Base-by-base conservation (phyloP, 1,140 invertebrate species). In the Sinonovacula constricta region DNA sequence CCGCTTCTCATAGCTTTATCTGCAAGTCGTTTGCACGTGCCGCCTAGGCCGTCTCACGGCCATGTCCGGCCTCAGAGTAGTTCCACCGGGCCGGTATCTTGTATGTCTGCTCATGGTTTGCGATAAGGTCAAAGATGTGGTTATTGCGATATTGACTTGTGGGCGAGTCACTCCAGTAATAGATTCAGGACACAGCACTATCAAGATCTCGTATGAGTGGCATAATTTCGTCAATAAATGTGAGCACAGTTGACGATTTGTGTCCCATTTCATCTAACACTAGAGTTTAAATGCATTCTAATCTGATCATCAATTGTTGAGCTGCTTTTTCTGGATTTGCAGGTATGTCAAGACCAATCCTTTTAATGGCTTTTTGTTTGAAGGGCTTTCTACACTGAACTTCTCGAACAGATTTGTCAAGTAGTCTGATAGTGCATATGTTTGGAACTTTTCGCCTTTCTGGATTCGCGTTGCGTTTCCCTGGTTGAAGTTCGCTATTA, bases 61-160 rank as follows among this genome's bases (percentile, higher is more conserved):
- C 54, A 24, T 30, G 60, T 22, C 60, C 60, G 60, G 24, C 31
- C 30, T 63, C 60, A 63, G 31, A 63, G 31, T 7, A 63, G 30
- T 63, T 63, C 60, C 34, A 66, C 14, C 34, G 22, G 5, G 60
- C 34, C 0, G 12, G 51, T 33, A 56, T 2, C 1, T 45, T 39
- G 39, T n/a, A 45, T 5, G 60, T 14, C 2, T 59, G 36, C 36
- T 76, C 56, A 31, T 82, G 76, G n/a, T 70, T 66, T 28, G 59
- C 31, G 39, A 84, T 30, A n/a, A 81, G 30, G 33, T 66, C 33
- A 36, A 82, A 80, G n/a, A 82, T 70, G 3, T 36, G 45, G 36
- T 39, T 66, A 34, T 84, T 80, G 14, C 80, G 36, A 31, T 82
- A 84, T 51, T 84, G 80, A 51, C 67, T 68, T 5, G 76, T 81